A percentile compares a stretch with the other conserved stretches of the same genome.
These are phyloP conservation scores for Benitochromis conjunctus DNA, from an alignment of 2,113 vertebrate species.

Conservation along the genomic window DNA sequence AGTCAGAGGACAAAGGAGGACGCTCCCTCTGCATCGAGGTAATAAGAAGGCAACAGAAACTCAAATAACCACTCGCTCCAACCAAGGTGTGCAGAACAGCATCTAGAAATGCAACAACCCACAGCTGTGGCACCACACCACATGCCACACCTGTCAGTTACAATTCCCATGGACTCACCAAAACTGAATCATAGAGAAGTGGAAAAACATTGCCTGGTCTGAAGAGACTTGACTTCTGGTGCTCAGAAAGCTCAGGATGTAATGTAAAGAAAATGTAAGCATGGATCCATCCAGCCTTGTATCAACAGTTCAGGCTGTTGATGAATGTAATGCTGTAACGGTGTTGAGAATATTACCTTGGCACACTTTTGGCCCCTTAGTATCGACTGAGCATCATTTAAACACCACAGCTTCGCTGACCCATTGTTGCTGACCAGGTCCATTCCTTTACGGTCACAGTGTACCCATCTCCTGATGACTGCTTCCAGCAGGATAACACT, in stretches of 20 bases:
- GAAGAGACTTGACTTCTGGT: neutral
- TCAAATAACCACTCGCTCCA: neutral
- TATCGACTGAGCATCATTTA: no score
- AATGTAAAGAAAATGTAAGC: neutral
- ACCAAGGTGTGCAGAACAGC: neutral
- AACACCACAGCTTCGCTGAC: no score
- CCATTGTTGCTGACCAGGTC: no score
- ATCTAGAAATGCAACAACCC: neutral
- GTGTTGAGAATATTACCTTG: no score
- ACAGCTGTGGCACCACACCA: neutral
- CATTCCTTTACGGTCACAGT: no score
- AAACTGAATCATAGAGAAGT: neutral
- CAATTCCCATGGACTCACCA: neutral
- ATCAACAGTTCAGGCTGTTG: neutral
- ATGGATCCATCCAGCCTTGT: neutral
- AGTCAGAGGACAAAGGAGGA: neutral
- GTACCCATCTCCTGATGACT: no score
- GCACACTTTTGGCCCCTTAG: no score
- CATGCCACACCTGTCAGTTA: neutral
- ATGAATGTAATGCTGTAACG: no score
- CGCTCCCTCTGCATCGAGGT: neutral
- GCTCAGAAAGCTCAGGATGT: neutral
- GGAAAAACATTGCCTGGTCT: no score
- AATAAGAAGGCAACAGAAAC: neutral
- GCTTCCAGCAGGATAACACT: no score